Percentiles rank a stretch among this genome's conserved stretches.
Conservation (phyloP, 2,113 vertebrate species). For the Gracilinanus agilis region DNA sequence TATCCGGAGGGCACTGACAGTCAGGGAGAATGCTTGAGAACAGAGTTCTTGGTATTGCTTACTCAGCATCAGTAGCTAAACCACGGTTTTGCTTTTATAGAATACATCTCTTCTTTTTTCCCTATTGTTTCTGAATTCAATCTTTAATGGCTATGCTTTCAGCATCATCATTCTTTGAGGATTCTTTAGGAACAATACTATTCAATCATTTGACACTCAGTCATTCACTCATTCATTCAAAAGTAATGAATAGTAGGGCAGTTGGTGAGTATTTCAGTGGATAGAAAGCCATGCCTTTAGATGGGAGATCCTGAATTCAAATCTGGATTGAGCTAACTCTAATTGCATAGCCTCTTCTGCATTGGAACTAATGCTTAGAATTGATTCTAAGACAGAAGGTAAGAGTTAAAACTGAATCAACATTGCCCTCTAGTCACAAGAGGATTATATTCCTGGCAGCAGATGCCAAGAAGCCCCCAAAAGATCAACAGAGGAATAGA, state of each 20-base stretch:
- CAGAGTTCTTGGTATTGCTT: neutral
- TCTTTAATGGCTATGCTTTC: neutral
- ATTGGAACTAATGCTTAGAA: too few species aligned
- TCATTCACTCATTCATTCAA: neutral
- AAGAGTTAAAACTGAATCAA: neutral
- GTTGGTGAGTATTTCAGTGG: too few species aligned
- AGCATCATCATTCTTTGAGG: neutral
- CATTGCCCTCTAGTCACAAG: neutral
- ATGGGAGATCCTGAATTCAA: too few species aligned
- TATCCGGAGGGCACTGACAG: neutral
- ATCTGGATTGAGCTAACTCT: too few species aligned
- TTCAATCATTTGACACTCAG: neutral
- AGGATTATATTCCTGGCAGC: neutral
- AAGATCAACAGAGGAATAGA: neutral
- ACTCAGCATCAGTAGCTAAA: neutral
- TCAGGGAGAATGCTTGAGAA: neutral
- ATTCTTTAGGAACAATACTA: neutral
- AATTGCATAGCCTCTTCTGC: too few species aligned
- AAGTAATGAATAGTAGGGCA: neutral
- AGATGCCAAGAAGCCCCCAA: neutral
- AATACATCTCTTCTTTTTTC: neutral
- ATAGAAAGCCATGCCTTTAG: too few species aligned
- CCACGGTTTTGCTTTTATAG: neutral
- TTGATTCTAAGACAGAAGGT: too few species aligned
- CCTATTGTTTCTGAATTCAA: neutral